Conservation (phyloP, 2,797 vertebrate genomes). For the Telmatherina bonti region DNA sequence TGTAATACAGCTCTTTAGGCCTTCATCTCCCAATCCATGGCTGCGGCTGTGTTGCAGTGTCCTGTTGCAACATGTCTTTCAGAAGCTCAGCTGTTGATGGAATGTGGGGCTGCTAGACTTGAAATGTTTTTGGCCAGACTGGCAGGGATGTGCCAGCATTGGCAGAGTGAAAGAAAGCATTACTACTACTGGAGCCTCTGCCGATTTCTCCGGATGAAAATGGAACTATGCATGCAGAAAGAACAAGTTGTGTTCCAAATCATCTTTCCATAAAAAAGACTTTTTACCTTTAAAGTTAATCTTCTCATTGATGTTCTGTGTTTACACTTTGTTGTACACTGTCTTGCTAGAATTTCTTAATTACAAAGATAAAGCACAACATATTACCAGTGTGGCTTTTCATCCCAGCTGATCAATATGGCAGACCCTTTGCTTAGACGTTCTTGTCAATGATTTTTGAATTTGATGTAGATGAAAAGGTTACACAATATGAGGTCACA, state of each 20-base stretch:
- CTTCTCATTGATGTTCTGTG: background rate
- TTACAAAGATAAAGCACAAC: too few relatives aligned
- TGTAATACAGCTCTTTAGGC: conserved; percentile 53
- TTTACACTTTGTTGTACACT: too few relatives aligned
- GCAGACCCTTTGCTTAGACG: too few relatives aligned
- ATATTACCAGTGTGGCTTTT: too few relatives aligned
- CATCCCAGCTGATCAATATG: too few relatives aligned
- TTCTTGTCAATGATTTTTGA: too few relatives aligned
- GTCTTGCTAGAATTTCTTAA: too few relatives aligned
- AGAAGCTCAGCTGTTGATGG: conserved; percentile 75
- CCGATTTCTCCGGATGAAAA: background rate
- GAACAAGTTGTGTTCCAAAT: background rate
- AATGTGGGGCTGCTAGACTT: conserved; percentile 61
- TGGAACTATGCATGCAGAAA: background rate
- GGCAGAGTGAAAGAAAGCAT: conserved; percentile 2
- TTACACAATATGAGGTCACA: too few relatives aligned
- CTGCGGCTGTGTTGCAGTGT: conserved; percentile 47
- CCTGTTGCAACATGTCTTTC: conserved; percentile 71
- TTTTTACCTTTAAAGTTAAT: background rate
- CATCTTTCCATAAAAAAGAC: background rate
- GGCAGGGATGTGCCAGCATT: conserved; percentile 31
- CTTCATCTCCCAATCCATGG: conserved; percentile 35
- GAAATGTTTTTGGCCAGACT: conserved; percentile 45
- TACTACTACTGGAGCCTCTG: conserved; percentile 2
- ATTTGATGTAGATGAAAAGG: too few relatives aligned